phyloP scores from a whole-genome alignment of 1,140 invertebrate genomes.

The Drosophila takahashii region DNA sequence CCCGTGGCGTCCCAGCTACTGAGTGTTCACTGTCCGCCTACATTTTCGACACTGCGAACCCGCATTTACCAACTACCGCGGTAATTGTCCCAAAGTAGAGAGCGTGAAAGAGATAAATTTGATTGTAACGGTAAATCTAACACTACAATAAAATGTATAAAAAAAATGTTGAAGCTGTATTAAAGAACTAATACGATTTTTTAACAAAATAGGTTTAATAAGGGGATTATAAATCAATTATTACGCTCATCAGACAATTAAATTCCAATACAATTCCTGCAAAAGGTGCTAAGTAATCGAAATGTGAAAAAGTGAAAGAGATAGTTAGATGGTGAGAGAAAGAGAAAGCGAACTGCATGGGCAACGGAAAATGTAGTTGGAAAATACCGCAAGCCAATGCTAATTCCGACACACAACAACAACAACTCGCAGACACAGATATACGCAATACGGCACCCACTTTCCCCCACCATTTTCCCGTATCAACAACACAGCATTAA shows the following conservation, averaged over 20 bases:
- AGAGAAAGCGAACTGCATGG: neutral
- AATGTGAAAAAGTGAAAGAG: neutral
- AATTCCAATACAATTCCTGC: neutral
- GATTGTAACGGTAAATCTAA: neutral
- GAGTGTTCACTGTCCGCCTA: constrained; percentile 5
- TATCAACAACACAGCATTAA: constrained; percentile 60
- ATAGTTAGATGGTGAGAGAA: neutral
- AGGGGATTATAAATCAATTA: neutral
- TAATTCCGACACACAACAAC: constrained; percentile 35
- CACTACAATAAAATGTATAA: neutral
- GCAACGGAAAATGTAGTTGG: constrained; percentile 6
- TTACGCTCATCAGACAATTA: neutral
- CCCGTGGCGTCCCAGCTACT: constrained; percentile 48
- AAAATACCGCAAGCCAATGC: constrained; percentile 8
- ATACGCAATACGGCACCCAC: neutral
- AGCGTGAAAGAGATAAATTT: neutral
- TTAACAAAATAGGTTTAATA: too few species aligned
- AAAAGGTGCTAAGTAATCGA: neutral
- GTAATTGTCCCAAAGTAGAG: neutral
- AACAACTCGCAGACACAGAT: constrained; percentile 6
- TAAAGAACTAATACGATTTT: too few species aligned
- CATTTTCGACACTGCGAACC: too few species aligned
- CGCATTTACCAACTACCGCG: neutral
- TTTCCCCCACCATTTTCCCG: constrained; percentile 11
- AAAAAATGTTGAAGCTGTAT: neutral